phyloP scores from a whole-genome alignment of 2,797 vertebrate genomes.

The Tympanoctomys barrerae region DNA sequence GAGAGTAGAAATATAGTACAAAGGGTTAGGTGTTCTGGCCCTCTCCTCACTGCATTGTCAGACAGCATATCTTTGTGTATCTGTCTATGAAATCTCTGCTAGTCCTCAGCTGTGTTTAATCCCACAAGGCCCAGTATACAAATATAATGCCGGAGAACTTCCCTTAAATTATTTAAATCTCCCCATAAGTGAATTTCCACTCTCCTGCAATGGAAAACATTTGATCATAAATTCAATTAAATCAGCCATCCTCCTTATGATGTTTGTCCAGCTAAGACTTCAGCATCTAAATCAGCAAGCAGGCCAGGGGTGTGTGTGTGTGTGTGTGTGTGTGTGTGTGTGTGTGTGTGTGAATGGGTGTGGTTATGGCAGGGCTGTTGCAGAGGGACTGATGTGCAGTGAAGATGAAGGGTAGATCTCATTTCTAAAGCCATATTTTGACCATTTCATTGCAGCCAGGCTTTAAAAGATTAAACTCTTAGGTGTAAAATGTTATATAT shows the following conservation, averaged over 20 bases:
- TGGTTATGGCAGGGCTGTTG: slow-evolving; percentile 54
- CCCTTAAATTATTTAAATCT: slow-evolving; percentile 90
- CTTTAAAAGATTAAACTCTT: slow-evolving; percentile 68
- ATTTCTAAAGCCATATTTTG: slow-evolving; percentile 72
- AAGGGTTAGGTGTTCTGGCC: slow-evolving; percentile 22
- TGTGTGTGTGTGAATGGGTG: slow-evolving; percentile 68
- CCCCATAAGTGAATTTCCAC: slow-evolving; percentile 88
- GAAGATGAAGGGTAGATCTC: slow-evolving; percentile 74
- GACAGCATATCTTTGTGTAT: slow-evolving; percentile 22
- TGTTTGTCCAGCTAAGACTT: slow-evolving; percentile 90
- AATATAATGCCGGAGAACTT: slow-evolving; percentile 84
- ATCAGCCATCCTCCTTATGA: slow-evolving; percentile 88
- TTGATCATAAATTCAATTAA: slow-evolving; percentile 91
- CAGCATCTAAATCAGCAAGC: slow-evolving; percentile 86
- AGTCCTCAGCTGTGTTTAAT: slow-evolving; percentile 79
- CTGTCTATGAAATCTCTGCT: slow-evolving; percentile 65
- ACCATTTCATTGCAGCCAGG: not conserved
- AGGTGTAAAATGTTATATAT: not conserved
- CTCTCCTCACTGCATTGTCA: not conserved
- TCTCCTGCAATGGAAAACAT: slow-evolving; percentile 85
- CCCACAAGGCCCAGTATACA: slow-evolving; percentile 83
- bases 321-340: slow-evolving; percentile 50
- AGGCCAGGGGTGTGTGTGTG: slow-evolving; percentile 84
- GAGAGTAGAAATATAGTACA: slow-evolving; percentile 53
- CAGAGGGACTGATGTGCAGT: slow-evolving; percentile 73